Conservation (phyloP, 2,888 invertebrate genomes). For the Fragum sueziense region DNA sequence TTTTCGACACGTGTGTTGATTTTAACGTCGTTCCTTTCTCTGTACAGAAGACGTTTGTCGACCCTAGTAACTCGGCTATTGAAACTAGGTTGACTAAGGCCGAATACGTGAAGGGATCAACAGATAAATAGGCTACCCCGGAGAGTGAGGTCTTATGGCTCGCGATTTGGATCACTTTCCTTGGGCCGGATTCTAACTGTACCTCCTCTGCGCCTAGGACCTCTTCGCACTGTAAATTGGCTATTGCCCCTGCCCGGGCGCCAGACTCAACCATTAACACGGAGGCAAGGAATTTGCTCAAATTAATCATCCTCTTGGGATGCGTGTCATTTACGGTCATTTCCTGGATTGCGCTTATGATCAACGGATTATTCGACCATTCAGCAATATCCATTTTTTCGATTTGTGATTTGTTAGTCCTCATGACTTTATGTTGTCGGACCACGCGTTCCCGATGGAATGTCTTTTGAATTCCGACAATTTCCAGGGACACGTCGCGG, state of each 20-base stretch:
- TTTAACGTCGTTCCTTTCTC: not conserved
- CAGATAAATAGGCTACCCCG: not conserved
- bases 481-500: not conserved
- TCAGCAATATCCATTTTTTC: too few relatives aligned
- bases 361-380: too few relatives aligned
- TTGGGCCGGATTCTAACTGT: not conserved
- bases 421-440: too few relatives aligned
- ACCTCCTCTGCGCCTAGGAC: not conserved
- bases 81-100: not conserved
- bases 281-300: not conserved
- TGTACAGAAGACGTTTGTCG: not conserved
- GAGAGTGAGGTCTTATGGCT: not conserved
- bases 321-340: too few relatives aligned
- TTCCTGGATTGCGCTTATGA: too few relatives aligned
- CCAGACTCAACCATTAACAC: not conserved
- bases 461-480: not conserved
- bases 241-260: constrained; percentile 1
- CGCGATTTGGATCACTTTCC: not conserved
- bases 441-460: not conserved
- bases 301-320: too few relatives aligned
- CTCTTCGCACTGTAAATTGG: not conserved
- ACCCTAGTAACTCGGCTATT: not conserved
- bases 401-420: too few relatives aligned
- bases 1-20: not conserved
- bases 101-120: not conserved